Evolutionary conservation across 1,140 invertebrate genomes (phyloP).

Genomic region (Cyclina sinensis): DNA sequence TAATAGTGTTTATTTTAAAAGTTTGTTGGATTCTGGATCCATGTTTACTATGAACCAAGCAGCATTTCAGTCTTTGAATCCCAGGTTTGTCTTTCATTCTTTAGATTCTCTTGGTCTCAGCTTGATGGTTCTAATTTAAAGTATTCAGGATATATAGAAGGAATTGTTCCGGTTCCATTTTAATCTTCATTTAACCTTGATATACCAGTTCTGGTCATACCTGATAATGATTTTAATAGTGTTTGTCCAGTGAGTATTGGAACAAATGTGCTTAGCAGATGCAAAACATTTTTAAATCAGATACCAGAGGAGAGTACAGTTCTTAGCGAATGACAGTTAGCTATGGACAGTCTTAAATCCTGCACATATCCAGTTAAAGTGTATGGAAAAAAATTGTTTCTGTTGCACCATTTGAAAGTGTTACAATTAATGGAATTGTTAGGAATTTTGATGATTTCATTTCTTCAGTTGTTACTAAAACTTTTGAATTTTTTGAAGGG

Average conservation of each 20-base stretch:
- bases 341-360: not conserved
- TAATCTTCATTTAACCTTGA: conserved; percentile 12
- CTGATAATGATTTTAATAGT: not conserved
- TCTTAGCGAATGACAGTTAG: not conserved
- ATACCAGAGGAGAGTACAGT: not conserved
- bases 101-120: not conserved
- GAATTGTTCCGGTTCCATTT: not conserved
- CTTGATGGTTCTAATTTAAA: not conserved
- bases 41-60: not conserved
- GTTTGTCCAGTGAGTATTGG: not conserved
- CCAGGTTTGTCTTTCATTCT: not conserved
- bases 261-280: conserved; percentile 14
- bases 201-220: not conserved
- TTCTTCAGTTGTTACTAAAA: conserved; percentile 20
- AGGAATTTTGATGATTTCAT: conserved; percentile 4
- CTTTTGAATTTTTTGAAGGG: not conserved
- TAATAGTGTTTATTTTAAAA: not conserved
- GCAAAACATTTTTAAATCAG: not conserved
- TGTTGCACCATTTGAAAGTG: not conserved
- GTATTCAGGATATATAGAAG: not conserved
- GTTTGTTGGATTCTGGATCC: not conserved
- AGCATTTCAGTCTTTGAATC: not conserved
- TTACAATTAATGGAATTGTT: not conserved
- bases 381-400: not conserved
- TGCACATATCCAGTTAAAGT: not conserved